Base-by-base conservation (phyloP, 2,888 invertebrate species). In the Scaptomyza tumidula region DNA sequence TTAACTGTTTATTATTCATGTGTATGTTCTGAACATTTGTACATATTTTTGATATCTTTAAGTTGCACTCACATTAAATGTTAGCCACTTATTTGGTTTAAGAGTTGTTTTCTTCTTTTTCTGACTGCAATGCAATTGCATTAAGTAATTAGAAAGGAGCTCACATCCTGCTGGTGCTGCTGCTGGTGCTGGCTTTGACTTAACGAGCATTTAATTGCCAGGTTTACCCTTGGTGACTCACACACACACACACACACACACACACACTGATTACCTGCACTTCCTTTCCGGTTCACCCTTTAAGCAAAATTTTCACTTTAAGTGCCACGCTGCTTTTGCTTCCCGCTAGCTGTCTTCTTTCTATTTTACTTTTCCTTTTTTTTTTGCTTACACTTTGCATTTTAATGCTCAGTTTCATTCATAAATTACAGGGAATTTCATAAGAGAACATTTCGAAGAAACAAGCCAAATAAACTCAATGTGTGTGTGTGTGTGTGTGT, bases 131-230 rank as follows among this genome's bases (percentile, higher is more conserved):
- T 74, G 61, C 46, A 71, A 72, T 72, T 77, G 67, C 67, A 67
- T 62, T 62, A 50, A 77, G 77, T 77, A 75, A 77, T 75, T 75
- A 76, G 77, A 77, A 76, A 59, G 67, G 61, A 60, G 73, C 72
- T 75, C 59, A 39, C 52, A 71, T 71, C 43, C 39, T 45, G 29
- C 52, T 64, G 78, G 49, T 67, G 62, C 62, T 56, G 55, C 33
- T 70, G 52, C 33, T 64, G 46, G 58, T 76, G 45, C 61, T 71
- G 66, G 77, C 72, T 77, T 75, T 77, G 78, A 78, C 78, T 78
- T 82, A 82, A 82, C 73, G 82, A 87, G 87, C 79, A 87, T 82
- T 87, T 82, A 82, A 82, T 82, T 82, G 85, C 68, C 60, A 52
- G 64, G 46, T n/a, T 78, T 61, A 77, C 61, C 73, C 54, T 71